Evolutionary conservation across 2,113 vertebrate species (phyloP).

Genomic region (Cacatua alba): DNA sequence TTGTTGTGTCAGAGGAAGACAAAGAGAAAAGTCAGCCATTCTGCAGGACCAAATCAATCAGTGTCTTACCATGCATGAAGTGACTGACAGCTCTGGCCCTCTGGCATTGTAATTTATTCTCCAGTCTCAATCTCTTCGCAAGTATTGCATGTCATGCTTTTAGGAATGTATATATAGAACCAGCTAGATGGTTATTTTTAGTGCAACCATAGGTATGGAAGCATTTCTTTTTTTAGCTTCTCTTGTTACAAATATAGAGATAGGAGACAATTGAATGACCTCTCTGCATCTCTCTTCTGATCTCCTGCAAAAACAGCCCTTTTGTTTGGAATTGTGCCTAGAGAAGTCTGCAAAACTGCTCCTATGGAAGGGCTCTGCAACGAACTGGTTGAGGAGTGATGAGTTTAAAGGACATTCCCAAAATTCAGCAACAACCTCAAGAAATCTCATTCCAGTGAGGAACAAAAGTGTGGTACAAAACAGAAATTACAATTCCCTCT

Average conservation of each 20-base stretch:
- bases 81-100: slow-evolving; percentile 29
- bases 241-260: slow-evolving; percentile 21
- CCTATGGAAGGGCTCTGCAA: background rate
- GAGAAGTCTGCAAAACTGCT: background rate
- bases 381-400: rapidly evolving
- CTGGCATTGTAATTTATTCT: slow-evolving; percentile 47
- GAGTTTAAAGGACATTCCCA: background rate
- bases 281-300: background rate
- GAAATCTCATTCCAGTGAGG: background rate
- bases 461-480: background rate
- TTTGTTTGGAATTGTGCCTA: background rate
- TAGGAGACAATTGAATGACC: background rate
- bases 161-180: slow-evolving; percentile 20
- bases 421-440: background rate
- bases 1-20: background rate
- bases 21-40: slow-evolving; percentile 25
- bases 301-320: background rate
- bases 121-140: slow-evolving; percentile 13
- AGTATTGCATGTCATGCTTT: slow-evolving; percentile 17
- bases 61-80: background rate
- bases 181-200: slow-evolving; percentile 26
- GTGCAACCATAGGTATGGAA: background rate
- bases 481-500: background rate
- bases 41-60: slow-evolving; percentile 22
- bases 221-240: slow-evolving; percentile 41